These are phyloP conservation scores for Trachops cirrhosus DNA, from an alignment of 2,797 vertebrate genomes.

Conservation along the genomic window DNA sequence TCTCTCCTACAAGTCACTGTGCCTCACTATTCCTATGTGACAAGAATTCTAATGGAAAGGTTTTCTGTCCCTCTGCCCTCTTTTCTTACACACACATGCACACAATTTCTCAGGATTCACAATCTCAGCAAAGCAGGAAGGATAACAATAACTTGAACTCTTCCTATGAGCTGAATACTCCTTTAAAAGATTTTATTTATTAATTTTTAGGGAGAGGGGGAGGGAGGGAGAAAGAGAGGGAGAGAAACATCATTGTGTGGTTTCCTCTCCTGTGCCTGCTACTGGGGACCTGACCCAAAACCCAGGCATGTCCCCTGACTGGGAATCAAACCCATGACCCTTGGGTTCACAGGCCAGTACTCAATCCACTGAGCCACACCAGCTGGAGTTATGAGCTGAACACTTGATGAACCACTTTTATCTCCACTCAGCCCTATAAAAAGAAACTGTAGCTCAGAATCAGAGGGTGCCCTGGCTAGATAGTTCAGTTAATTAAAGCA, in stretches of 20 bases:
- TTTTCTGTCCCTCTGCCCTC: background rate
- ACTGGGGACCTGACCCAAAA: no score
- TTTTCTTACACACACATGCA: background rate
- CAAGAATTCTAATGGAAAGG: background rate
- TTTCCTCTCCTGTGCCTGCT: no score
- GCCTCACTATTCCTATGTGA: background rate
- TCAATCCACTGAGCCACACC: no score
- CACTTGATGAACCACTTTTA: background rate
- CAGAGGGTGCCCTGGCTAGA: background rate
- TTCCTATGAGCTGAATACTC: background rate
- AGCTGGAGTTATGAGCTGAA: background rate
- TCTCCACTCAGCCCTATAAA: background rate
- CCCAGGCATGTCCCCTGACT: no score
- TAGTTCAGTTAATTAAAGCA: no score
- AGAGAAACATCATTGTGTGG: no score
- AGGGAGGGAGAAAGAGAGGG: no score
- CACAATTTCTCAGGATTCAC: background rate
- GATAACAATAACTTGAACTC: background rate
- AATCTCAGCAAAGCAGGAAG: background rate
- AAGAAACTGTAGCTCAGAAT: conserved; percentile 1
- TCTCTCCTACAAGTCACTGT: background rate
- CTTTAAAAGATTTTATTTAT: no score
- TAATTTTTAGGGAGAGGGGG: no score
- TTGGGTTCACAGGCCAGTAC: no score
- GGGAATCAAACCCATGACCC: no score